Percentiles rank a stretch among this genome's conserved stretches.
Conservation (phyloP, 2,113 vertebrate species). For the Antechinus flavipes region DNA sequence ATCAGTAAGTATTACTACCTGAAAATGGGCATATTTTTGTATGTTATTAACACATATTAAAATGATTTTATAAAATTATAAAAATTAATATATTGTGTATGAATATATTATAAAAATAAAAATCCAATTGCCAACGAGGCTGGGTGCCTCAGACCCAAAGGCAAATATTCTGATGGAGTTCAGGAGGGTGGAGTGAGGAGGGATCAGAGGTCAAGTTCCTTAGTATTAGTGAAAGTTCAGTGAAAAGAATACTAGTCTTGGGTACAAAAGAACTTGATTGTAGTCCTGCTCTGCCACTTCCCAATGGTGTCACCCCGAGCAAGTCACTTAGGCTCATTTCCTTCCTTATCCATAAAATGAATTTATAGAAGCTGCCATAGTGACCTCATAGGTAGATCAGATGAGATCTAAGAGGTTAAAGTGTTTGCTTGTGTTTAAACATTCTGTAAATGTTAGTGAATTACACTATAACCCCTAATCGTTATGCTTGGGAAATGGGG, state of each 20-base stretch:
- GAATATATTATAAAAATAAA: too few species aligned
- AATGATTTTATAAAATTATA: not conserved
- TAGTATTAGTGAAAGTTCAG: not conserved
- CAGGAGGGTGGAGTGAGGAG: not conserved
- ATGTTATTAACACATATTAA: not conserved
- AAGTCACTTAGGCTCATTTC: not conserved
- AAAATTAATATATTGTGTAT: too few species aligned
- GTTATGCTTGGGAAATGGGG: not conserved
- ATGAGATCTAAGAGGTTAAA: not conserved
- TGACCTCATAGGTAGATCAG: not conserved
- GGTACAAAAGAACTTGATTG: not conserved
- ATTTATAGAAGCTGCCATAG: not conserved
- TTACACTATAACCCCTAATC: not conserved
- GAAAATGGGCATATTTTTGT: not conserved
- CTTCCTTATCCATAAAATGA: not conserved
- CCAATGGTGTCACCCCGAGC: not conserved
- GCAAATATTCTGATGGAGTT: not conserved
- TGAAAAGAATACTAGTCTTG: not conserved
- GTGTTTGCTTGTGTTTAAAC: not conserved
- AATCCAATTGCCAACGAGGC: not conserved
- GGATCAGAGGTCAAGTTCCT: not conserved
- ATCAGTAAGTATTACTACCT: not conserved
- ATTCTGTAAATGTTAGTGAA: not conserved
- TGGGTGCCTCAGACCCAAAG: accelerated
- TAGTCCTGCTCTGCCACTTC: not conserved